A percentile compares a stretch with the other conserved stretches of the same genome.
These are phyloP conservation scores for Tenebrosternarchus preto DNA, from an alignment of 2,113 vertebrate species.

Conservation along the genomic window DNA sequence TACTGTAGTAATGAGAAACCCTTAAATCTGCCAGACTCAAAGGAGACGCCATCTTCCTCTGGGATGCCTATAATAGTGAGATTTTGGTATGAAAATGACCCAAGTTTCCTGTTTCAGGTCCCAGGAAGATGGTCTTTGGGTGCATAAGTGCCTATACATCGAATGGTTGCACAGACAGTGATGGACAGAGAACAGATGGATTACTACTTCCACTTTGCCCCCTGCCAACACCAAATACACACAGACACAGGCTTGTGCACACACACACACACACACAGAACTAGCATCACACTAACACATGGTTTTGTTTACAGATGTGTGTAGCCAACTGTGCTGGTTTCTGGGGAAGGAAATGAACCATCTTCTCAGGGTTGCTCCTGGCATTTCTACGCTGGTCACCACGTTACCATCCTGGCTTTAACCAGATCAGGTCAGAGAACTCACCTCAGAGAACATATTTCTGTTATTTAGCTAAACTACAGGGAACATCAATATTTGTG, in stretches of 20 bases:
- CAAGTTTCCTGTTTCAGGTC: background rate
- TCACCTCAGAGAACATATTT: background rate
- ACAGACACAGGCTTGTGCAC: conserved; percentile 32
- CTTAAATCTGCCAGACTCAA: too few species aligned
- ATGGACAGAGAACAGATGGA: conserved; percentile 62
- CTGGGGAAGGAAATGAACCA: conserved; percentile 37
- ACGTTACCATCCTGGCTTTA: conserved; percentile 25
- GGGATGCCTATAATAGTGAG: too few species aligned
- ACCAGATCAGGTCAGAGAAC: background rate
- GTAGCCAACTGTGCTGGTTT: conserved; percentile 43
- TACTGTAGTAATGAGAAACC: too few species aligned
- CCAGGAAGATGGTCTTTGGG: background rate
- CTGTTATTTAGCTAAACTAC: background rate
- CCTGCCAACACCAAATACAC: too few species aligned
- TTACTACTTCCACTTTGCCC: conserved; percentile 32
- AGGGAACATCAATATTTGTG: too few species aligned
- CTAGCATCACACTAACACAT: conserved; percentile 37
- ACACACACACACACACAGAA: conserved; percentile 27
- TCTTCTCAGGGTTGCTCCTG: conserved; percentile 24
- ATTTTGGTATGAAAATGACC: too few species aligned
- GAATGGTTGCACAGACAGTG: conserved; percentile 39
- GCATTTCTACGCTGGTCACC: conserved; percentile 39
- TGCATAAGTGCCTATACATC: conserved; percentile 15
- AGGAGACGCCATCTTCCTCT: too few species aligned
- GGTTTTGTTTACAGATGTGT: conserved; percentile 43